These are phyloP conservation scores for Malurus cyaneus DNA, from an alignment of 2,113 vertebrate genomes.

Conservation along the genomic window DNA sequence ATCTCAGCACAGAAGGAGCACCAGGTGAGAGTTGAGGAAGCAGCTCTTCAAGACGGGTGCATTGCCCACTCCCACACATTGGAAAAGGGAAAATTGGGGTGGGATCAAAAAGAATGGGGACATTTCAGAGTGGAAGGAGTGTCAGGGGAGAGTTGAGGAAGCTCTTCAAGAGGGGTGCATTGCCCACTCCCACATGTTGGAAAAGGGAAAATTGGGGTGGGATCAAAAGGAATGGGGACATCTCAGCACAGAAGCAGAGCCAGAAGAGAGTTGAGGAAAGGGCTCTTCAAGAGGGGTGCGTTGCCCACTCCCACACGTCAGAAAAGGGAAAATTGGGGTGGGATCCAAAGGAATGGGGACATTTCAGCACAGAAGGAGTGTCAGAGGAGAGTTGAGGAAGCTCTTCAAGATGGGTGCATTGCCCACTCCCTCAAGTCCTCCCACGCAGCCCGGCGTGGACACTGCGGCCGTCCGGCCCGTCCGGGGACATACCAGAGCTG, in stretches of 20 bases:
- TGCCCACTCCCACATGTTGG: neutral
- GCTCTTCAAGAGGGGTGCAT: neutral
- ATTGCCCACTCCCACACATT: neutral
- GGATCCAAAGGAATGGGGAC: neutral
- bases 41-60: fast-evolving
- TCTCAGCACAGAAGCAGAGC: fast-evolving
- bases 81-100: neutral
- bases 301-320: neutral
- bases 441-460: neutral
- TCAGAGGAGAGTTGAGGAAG: neutral
- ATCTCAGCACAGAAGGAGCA: fast-evolving
- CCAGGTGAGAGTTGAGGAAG: neutral
- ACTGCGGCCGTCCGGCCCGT: neutral
- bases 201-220: neutral
- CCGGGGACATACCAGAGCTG: neutral
- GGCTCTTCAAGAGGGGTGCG: neutral
- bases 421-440: neutral
- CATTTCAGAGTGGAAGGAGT: fast-evolving
- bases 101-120: neutral
- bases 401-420: neutral
- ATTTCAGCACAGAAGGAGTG: fast-evolving
- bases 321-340: neutral
- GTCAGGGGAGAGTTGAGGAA: neutral
- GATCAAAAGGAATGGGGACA: neutral
- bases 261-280: neutral